Evolutionary conservation across 2,888 invertebrate genomes (phyloP).

Genomic region (Pyralis farinalis): DNA sequence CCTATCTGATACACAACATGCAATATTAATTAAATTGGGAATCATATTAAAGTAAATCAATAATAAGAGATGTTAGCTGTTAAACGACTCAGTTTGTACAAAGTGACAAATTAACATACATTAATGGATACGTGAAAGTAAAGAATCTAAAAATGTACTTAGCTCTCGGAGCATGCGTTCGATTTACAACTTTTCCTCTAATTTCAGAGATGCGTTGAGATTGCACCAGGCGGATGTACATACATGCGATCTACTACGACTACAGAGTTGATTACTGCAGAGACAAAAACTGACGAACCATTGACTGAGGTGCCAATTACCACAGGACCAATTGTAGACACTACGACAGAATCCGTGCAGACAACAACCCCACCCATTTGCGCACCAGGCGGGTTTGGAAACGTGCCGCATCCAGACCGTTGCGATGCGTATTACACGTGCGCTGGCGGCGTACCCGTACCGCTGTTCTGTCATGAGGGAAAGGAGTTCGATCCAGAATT

Average conservation of each 20-base stretch:
- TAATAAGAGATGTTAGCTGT: too few relatives aligned
- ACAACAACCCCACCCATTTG: slow-evolving; percentile 17
- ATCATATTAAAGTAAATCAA: too few relatives aligned
- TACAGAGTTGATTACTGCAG: not conserved
- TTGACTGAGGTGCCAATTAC: not conserved
- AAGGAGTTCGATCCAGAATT: slow-evolving; percentile 28
- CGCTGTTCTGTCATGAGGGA: slow-evolving; percentile 24
- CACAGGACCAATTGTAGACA: not conserved
- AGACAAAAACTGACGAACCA: not conserved
- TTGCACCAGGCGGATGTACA: slow-evolving; percentile 24
- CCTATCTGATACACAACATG: too few relatives aligned
- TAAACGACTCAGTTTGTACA: too few relatives aligned
- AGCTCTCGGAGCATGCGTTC: too few relatives aligned
- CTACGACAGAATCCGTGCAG: slow-evolving; percentile 9
- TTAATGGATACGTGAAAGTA: too few relatives aligned
- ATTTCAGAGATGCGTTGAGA: slow-evolving; percentile 20
- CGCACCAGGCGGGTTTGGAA: slow-evolving; percentile 26
- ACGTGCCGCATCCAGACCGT: slow-evolving; percentile 27
- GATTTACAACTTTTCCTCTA: too few relatives aligned
- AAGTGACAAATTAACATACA: too few relatives aligned
- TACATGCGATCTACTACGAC: not conserved
- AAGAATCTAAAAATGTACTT: too few relatives aligned
- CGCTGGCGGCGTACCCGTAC: slow-evolving; percentile 21
- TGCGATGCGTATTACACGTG: slow-evolving; percentile 36
- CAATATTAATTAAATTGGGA: too few relatives aligned